Percentiles rank a stretch among this genome's conserved stretches.
Conservation (phyloP, 2,888 invertebrate species). For the Bursaphelenchus okinawaensis region DNA sequence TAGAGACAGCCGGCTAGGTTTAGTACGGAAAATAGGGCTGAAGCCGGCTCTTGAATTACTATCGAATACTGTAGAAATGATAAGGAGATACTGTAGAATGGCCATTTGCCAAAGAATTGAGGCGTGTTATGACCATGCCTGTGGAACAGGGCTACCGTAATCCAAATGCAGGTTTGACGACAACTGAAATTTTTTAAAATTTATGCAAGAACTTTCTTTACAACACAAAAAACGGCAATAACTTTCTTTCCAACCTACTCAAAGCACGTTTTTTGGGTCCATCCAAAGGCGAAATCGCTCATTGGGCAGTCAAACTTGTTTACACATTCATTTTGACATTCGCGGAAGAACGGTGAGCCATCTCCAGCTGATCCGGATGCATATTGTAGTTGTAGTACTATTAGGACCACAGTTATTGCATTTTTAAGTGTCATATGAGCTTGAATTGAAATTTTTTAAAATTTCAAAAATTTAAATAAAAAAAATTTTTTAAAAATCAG, state of each 20-base stretch:
- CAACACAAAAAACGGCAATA: constrained; percentile 3
- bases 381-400: too few species aligned
- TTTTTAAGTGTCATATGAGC: too few species aligned
- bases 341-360: constrained; percentile 19
- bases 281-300: constrained; percentile 18
- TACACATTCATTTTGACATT: constrained; percentile 22
- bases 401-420: too few species aligned
- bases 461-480: too few species aligned
- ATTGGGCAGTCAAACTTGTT: constrained; percentile 25
- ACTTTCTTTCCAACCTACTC: constrained; percentile 13
- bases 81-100: constrained; percentile 35
- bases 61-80: constrained; percentile 7
- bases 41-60: constrained; percentile 45
- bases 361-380: constrained; percentile 28
- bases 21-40: constrained; percentile 40
- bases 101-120: constrained; percentile 54
- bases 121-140: constrained; percentile 26
- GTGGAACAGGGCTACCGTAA: constrained; percentile 35
- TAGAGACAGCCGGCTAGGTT: constrained; percentile 33
- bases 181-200: constrained; percentile 25
- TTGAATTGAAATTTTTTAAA: too few species aligned
- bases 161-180: constrained; percentile 46
- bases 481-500: too few species aligned
- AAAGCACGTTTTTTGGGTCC: constrained; percentile 29
- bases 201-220: constrained; percentile 1